Conservation (phyloP, 2,888 invertebrate genomes). For the Drosophila kuntzei region DNA sequence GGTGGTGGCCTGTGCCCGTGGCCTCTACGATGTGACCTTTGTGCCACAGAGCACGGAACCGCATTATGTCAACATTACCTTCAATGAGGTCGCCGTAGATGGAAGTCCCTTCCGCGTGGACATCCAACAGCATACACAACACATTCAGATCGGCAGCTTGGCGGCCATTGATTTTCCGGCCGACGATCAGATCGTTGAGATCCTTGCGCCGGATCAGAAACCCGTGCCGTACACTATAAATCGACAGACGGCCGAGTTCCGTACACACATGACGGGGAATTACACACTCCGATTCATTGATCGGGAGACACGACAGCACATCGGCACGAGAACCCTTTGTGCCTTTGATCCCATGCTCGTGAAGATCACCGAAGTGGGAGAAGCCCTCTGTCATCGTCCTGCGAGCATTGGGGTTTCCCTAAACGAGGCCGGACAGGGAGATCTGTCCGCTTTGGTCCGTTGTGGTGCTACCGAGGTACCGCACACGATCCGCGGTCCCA, state of each 20-base stretch:
- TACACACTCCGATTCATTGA: conserved; percentile 90
- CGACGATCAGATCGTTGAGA: conserved; percentile 89
- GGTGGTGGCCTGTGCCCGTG: conserved; percentile 94
- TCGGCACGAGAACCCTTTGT: conserved; percentile 90
- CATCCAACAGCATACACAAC: conserved; percentile 90
- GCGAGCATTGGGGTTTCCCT: conserved; percentile 92
- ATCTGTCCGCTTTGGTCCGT: conserved; percentile 91
- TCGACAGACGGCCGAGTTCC: conserved; percentile 90
- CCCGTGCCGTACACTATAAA: conserved; percentile 88
- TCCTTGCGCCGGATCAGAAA: conserved; percentile 88
- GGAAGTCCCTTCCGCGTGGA: conserved; percentile 96
- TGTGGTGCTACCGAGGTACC: conserved; percentile 93
- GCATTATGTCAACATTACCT: conserved; percentile 96
- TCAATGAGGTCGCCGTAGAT: conserved; percentile 96
- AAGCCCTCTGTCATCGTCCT: conserved; percentile 92
- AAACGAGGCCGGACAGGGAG: conserved; percentile 93
- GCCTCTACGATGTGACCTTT: conserved; percentile 96
- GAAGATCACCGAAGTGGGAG: conserved; percentile 90
- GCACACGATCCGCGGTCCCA: conserved; percentile 91
- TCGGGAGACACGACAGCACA: conserved; percentile 87
- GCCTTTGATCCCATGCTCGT: conserved; percentile 92
- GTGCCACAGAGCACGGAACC: conserved; percentile 95
- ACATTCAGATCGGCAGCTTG: conserved; percentile 88
- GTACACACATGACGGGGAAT: conserved; percentile 90
- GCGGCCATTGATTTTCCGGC: conserved; percentile 89